These are phyloP conservation scores for Meloidogyne floridensis DNA, from an alignment of 1,140 invertebrate genomes.

Conservation along the genomic window DNA sequence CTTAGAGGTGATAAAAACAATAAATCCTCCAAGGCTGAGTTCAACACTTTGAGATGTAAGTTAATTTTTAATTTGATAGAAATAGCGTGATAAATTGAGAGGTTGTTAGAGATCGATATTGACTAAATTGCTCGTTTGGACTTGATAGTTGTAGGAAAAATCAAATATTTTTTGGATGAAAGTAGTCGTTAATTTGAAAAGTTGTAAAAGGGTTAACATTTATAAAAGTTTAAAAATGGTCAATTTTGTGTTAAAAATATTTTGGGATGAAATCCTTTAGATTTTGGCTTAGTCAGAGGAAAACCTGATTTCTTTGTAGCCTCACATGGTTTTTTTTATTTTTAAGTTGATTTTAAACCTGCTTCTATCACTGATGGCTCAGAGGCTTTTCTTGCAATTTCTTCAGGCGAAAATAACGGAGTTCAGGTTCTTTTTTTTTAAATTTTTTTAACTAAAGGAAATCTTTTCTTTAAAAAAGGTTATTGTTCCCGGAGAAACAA, in stretches of 20 bases:
- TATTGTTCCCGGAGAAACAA: constrained; percentile 20
- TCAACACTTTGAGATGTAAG: constrained; percentile 29
- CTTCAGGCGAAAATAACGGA: constrained; percentile 13
- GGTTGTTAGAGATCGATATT: too few species aligned
- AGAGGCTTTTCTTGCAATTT: constrained; percentile 20
- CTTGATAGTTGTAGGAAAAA: too few species aligned
- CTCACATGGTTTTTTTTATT: background rate
- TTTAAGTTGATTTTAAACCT: constrained; percentile 29
- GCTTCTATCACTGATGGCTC: constrained; percentile 26
- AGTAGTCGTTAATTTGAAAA: background rate
- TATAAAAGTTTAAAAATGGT: too few species aligned
- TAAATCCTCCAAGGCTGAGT: constrained; percentile 20
- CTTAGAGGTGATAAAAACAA: constrained; percentile 13
- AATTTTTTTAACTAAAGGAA: background rate
- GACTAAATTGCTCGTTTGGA: too few species aligned
- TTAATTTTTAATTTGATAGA: background rate
- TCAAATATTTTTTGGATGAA: background rate
- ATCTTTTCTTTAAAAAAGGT: constrained; percentile 4
- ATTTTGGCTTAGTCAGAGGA: too few species aligned
- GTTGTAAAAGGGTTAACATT: background rate
- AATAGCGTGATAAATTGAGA: too few species aligned
- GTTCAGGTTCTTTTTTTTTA: constrained; percentile 15
- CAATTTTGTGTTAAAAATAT: too few species aligned
- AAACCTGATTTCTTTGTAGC: too few species aligned
- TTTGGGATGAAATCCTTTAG: too few species aligned